Conservation (phyloP, 2,888 invertebrate genomes). For the Anthrax anthrax region DNA sequence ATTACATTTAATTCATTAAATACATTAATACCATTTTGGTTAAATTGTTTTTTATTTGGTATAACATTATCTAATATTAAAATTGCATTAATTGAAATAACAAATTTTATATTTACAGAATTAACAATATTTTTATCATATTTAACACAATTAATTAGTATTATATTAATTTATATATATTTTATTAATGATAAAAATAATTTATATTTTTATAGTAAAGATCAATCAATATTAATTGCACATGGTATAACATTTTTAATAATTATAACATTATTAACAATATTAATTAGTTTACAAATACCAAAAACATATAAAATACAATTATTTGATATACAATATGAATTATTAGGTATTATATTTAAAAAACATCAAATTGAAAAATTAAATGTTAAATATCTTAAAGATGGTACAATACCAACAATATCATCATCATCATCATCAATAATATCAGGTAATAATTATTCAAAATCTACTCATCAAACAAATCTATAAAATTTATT, state of each 20-base stretch:
- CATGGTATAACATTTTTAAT: constrained; percentile 27
- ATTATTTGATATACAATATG: constrained; percentile 26
- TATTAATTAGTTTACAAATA: constrained; percentile 27
- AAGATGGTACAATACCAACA: constrained; percentile 29
- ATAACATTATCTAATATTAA: constrained; percentile 22
- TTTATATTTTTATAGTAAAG: constrained; percentile 25
- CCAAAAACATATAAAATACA: constrained; percentile 24
- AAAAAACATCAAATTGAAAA: constrained; percentile 30
- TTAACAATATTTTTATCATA: constrained; percentile 21
- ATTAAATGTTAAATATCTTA: constrained; percentile 25
- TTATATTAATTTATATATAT: constrained; percentile 22
- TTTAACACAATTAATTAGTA: constrained; percentile 19
- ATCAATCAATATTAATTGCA: constrained; percentile 24
- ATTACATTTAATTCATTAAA: constrained; percentile 17
- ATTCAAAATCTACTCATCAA: too few relatives aligned
- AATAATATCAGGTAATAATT: too few relatives aligned
- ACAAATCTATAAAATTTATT: too few relatives aligned
- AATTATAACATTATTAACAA: constrained; percentile 22
- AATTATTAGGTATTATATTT: constrained; percentile 26
- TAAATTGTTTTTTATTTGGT: constrained; percentile 24
- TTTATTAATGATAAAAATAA: constrained; percentile 23
- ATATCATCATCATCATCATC: too few relatives aligned
- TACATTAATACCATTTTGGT: constrained; percentile 22
- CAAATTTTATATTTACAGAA: constrained; percentile 23
- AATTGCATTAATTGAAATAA: constrained; percentile 23